Evolutionary conservation across 2,797 vertebrate species (phyloP).

Genomic region (Amniataba percoides): DNA sequence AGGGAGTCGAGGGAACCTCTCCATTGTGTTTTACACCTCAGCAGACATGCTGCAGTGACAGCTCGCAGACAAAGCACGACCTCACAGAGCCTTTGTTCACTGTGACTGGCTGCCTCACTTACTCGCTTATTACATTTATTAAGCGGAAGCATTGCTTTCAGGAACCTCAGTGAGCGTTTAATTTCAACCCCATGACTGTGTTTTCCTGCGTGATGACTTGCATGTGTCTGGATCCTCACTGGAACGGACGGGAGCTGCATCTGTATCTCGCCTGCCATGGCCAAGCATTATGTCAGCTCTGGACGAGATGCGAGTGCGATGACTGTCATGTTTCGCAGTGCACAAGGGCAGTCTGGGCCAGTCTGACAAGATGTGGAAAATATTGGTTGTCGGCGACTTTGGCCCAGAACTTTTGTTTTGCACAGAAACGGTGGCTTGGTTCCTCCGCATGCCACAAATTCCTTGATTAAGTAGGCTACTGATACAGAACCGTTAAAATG

Average conservation of each 20-base stretch:
- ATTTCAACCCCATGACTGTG: constrained; percentile 78
- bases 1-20: constrained; percentile 27
- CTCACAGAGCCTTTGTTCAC: constrained; percentile 55
- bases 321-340: constrained; percentile 34
- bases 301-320: constrained; percentile 22
- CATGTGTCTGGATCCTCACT: constrained; percentile 60
- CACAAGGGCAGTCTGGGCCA: constrained; percentile 11
- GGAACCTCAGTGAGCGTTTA: constrained; percentile 60
- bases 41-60: constrained; percentile 44
- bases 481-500: background rate
- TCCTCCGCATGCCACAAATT: background rate
- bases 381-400: constrained; percentile 10
- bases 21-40: constrained; percentile 44
- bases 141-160: constrained; percentile 64
- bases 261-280: constrained; percentile 20
- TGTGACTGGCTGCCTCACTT: constrained; percentile 63
- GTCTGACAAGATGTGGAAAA: constrained; percentile 40
- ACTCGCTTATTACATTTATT: constrained; percentile 74
- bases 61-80: constrained; percentile 48
- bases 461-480: background rate
- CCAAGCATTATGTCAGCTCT: constrained; percentile 37
- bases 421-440: constrained; percentile 12
- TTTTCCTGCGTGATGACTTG: constrained; percentile 68
- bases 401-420: background rate
- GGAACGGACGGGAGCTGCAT: constrained; percentile 36